phyloP scores from a whole-genome alignment of 2,888 invertebrate genomes.

The Cephus spinipes region DNA sequence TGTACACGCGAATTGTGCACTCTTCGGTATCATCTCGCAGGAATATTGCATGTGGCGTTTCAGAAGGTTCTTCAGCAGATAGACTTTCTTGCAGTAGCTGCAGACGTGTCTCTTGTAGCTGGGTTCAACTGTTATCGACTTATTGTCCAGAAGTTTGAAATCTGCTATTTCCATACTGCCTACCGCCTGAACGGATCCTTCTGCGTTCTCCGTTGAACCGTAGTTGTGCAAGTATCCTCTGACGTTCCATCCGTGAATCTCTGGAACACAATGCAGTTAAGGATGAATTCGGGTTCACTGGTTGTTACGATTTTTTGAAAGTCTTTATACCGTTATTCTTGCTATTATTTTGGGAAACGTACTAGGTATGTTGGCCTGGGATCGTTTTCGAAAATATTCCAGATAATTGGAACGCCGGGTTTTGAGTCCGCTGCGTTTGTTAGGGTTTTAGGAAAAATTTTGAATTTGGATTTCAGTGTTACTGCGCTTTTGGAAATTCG shows the following conservation, averaged over 20 bases:
- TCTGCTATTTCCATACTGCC: neutral
- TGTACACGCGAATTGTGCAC: constrained; percentile 13
- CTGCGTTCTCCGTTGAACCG: neutral
- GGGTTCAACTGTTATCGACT: neutral
- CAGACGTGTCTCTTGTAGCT: constrained; percentile 45
- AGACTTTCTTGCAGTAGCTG: constrained; percentile 48
- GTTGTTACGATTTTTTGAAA: too few relatives aligned
- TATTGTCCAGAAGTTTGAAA: constrained; percentile 15
- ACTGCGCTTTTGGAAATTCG: too few relatives aligned
- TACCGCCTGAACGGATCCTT: neutral
- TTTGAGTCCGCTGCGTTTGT: too few relatives aligned
- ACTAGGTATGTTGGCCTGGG: too few relatives aligned
- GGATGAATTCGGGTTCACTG: neutral
- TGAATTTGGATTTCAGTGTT: too few relatives aligned
- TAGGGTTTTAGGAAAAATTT: too few relatives aligned
- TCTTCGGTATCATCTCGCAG: constrained; percentile 46
- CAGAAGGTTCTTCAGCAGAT: constrained; percentile 41
- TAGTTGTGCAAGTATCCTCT: constrained; percentile 2
- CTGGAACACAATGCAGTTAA: constrained; percentile 40
- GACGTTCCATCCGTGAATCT: constrained; percentile 24
- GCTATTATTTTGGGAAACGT: too few relatives aligned
- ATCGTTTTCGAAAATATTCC: too few relatives aligned
- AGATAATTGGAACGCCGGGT: too few relatives aligned
- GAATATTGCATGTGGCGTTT: constrained; percentile 48
- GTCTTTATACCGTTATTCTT: too few relatives aligned